Percentiles rank a stretch among this genome's conserved stretches.
phyloP scores from a whole-genome alignment of 2,797 vertebrate genomes.

The Periophthalmus magnuspinnatus region DNA sequence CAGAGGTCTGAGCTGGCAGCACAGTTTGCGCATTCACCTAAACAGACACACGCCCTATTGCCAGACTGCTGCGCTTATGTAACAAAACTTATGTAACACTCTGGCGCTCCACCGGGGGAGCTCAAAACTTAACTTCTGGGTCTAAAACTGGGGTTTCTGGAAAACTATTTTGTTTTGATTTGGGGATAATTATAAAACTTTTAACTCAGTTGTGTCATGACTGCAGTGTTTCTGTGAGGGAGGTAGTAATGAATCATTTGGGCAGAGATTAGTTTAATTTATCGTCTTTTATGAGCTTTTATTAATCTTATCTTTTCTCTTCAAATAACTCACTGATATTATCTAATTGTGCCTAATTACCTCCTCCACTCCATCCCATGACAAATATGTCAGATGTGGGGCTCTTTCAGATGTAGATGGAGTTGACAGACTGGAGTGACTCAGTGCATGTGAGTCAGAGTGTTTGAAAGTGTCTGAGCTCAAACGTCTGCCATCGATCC shows the following conservation, averaged over 20 bases:
- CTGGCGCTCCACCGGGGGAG: constrained; percentile 37
- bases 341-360: background rate
- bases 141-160: constrained; percentile 18
- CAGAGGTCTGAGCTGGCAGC: constrained; percentile 18
- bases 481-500: constrained; percentile 60
- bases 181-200: constrained; percentile 12
- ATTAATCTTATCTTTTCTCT: background rate
- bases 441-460: constrained; percentile 26
- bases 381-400: background rate
- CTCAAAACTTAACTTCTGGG: constrained; percentile 44
- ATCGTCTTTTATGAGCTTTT: background rate
- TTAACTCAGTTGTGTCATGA: constrained; percentile 5
- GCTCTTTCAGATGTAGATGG: background rate
- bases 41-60: constrained; percentile 42
- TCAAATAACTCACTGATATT: background rate
- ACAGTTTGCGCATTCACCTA: constrained; percentile 43
- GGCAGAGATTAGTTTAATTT: background rate
- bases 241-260: background rate
- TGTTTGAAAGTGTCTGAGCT: constrained; percentile 37
- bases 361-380: background rate
- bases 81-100: constrained; percentile 61
- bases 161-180: constrained; percentile 19
- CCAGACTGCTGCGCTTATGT: constrained; percentile 47
- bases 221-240: background rate
- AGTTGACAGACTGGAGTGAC: constrained; percentile 14